A percentile compares a stretch with the other conserved stretches of the same genome.
Evolutionary conservation across 2,797 vertebrate genomes (phyloP).

Genomic region (Meriones psammophilus): DNA sequence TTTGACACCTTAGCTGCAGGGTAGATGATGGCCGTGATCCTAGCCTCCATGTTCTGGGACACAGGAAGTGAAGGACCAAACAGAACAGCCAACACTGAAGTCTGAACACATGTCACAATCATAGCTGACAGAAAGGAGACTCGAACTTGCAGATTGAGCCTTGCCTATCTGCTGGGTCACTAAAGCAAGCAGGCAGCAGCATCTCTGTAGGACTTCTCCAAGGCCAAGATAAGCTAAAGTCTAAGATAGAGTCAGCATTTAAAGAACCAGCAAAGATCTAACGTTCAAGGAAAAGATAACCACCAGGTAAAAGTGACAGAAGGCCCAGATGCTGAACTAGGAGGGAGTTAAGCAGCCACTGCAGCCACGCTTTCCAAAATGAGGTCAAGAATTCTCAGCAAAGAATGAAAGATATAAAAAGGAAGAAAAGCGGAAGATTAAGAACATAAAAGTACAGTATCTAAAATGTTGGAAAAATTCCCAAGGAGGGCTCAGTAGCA

Average conservation of each 20-base stretch:
- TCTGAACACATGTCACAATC: neutral
- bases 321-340: neutral
- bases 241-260: neutral
- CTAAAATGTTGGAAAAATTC: neutral
- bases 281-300: neutral
- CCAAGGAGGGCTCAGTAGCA: neutral
- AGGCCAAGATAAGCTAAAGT: neutral
- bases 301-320: neutral
- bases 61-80: neutral
- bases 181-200: neutral
- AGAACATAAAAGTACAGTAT: slow-evolving; percentile 30
- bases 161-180: neutral
- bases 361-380: slow-evolving; percentile 21
- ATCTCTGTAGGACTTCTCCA: neutral
- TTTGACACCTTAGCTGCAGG: neutral
- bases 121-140: neutral
- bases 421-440: slow-evolving; percentile 21
- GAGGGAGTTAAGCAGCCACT: neutral
- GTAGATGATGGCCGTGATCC: too few species aligned
- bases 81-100: neutral
- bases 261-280: neutral
- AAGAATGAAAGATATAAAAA: slow-evolving; percentile 30
- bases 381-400: neutral
- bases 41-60: neutral
- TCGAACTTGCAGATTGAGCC: neutral